Evolutionary conservation across 1,140 invertebrate genomes (phyloP), one percentile per base, ranked within the genome.

Genomic region (Drosophila tsacasi): DNA sequence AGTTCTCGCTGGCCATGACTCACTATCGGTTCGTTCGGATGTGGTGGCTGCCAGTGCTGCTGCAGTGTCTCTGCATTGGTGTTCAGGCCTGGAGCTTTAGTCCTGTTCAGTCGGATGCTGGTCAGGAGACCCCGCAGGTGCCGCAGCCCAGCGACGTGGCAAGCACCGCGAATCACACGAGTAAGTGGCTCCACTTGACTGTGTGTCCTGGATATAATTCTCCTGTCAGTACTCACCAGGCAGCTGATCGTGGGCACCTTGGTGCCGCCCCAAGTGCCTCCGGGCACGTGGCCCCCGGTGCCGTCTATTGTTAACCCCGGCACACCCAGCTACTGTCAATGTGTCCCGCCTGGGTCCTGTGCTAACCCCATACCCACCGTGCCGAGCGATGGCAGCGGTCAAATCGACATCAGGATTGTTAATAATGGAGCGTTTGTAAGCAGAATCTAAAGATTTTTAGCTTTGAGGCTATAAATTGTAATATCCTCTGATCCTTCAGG

Each of bases 341-440:
- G 93, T 57, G 85, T 92, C 9, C 74, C 86, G 8, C 50, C 69
- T 0, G 79, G 77, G 2, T 93, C 64, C 1, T 94, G 93, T 59
- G 55, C 82, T 3, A 93, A 86, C 62, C 76, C 91, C 1, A 12
- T 86, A 37, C 89, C 91, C 32, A 72, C 79, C 8, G 46, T 30
- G 2, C 80, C 91, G 3, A 91, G 81, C 23, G 92, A 93, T 73
- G 94, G 94, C 39, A 93, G 93, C 49, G 94, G 94, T 7, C 92
- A 94, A 60, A 94, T 95, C 17, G 95, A 95, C 71, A 93, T 95
- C 72, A 93, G 95, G 73, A 95, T 95, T 23, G 95, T 95, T 4
- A 95, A 94, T 69, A 94, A 90, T 58, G 95, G 86, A 17, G 63
- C 52, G 3, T 68, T 39, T 94, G 79, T 89, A 30, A 83, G 81